Percentiles rank a stretch among this genome's conserved stretches.
These are phyloP conservation scores for Casuarius casuarius DNA, from an alignment of 2,113 vertebrate species.

Conservation along the genomic window DNA sequence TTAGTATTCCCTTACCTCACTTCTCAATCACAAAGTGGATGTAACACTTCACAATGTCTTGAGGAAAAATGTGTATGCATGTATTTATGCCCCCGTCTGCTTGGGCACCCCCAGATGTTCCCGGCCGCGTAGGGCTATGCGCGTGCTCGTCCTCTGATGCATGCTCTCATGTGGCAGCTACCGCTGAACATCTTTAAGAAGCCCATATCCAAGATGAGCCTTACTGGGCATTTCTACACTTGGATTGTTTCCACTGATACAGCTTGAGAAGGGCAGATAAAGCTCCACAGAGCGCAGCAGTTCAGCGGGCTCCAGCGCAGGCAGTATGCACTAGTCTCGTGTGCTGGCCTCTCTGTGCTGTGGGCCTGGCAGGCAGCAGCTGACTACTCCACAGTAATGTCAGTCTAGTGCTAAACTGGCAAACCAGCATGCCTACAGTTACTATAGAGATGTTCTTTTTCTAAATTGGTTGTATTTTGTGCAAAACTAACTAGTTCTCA, in stretches of 20 bases:
- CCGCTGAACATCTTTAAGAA: not conserved
- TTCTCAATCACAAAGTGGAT: not conserved
- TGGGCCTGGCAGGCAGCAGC: not conserved
- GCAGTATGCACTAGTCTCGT: not conserved
- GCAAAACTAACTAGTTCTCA: not conserved
- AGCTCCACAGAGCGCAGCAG: not conserved
- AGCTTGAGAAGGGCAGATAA: not conserved
- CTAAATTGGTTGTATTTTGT: not conserved
- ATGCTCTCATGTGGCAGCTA: not conserved
- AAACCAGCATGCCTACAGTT: not conserved
- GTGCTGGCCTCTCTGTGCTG: not conserved
- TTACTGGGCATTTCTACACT: not conserved
- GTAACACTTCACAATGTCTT: not conserved
- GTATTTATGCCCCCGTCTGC: not conserved
- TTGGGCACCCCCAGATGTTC: accelerated
- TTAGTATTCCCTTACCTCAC: not conserved
- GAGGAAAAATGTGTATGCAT: not conserved
- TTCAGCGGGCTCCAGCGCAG: not conserved
- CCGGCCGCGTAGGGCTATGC: not conserved
- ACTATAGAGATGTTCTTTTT: not conserved
- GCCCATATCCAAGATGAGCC: not conserved
- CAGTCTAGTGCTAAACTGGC: not conserved
- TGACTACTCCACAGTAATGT: not conserved
- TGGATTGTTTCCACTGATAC: accelerated
- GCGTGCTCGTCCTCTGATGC: not conserved